Percentiles rank a stretch among this genome's conserved stretches.
These are phyloP conservation scores for Microchrysa polita DNA, from an alignment of 2,888 invertebrate genomes.

Conservation along the genomic window DNA sequence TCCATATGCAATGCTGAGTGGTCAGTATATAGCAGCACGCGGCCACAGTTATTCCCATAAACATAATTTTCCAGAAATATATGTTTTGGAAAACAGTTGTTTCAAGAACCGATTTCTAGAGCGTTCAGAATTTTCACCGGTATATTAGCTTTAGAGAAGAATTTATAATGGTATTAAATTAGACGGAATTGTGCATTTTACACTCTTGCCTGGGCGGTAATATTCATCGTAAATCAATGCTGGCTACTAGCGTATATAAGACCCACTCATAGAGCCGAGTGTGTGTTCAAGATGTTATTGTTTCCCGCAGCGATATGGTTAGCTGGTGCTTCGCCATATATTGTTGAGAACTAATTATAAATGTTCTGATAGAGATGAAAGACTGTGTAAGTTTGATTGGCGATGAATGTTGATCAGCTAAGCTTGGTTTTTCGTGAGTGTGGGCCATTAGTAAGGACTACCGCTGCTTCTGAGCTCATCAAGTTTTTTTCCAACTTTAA, in stretches of 20 bases:
- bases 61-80: conserved; percentile 6
- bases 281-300: no score
- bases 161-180: conserved; percentile 24
- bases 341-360: conserved; percentile 2
- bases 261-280: no score
- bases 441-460: no score
- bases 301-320: background rate
- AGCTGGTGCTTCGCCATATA: conserved; percentile 4
- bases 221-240: background rate
- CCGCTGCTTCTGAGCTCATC: no score
- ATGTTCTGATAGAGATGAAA: background rate
- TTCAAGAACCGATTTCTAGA: conserved; percentile 16
- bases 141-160: background rate
- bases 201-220: background rate
- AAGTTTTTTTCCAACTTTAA: no score
- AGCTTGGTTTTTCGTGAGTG: no score
- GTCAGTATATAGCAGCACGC: no score
- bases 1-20: no score
- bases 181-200: conserved; percentile 22
- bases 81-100: conserved; percentile 1
- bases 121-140: conserved; percentile 23
- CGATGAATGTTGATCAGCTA: background rate
- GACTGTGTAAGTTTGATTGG: background rate
- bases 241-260: background rate
- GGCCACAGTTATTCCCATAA: conserved; percentile 17